A percentile compares a stretch with the other conserved stretches of the same genome.
Conservation (phyloP, 1,140 invertebrate genomes). For the Telenomus remus region DNA sequence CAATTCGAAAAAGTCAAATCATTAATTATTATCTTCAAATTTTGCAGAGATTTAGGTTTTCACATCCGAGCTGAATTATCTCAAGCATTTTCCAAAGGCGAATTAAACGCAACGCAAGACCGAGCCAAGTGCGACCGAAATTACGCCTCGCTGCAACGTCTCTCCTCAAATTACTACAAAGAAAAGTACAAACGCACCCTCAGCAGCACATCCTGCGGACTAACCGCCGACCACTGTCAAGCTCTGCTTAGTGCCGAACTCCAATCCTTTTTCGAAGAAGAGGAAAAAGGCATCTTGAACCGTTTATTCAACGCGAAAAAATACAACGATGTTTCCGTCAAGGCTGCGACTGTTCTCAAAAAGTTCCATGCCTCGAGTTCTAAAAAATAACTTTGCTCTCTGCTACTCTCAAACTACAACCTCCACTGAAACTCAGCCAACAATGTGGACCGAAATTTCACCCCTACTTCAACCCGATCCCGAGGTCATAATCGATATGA, state of each 20-base stretch:
- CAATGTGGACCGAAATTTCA: conserved; percentile 83
- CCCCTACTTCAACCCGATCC: conserved; percentile 79
- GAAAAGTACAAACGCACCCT: conserved; percentile 79
- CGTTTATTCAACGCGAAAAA: conserved; percentile 11
- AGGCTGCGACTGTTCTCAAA: background rate
- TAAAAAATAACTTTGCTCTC: background rate
- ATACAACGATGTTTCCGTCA: conserved; percentile 56
- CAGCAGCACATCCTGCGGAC: conserved; percentile 80
- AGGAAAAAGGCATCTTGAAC: conserved; percentile 70
- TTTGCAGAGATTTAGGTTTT: conserved; percentile 83
- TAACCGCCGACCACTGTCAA: conserved; percentile 83
- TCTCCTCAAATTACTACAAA: conserved; percentile 82
- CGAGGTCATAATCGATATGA: conserved; percentile 87
- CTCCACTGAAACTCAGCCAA: conserved; percentile 74
- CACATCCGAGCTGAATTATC: conserved; percentile 83
- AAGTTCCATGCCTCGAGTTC: background rate
- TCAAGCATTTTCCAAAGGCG: conserved; percentile 79
- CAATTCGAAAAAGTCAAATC: no score
- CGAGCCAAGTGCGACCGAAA: conserved; percentile 77
- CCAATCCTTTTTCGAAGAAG: conserved; percentile 78
- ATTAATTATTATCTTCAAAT: no score
- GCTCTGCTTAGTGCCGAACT: conserved; percentile 83
- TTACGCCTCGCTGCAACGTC: conserved; percentile 80
- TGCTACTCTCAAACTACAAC: background rate
- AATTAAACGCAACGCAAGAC: conserved; percentile 73